Percentiles rank a stretch among this genome's conserved stretches.
Evolutionary conservation across 2,797 vertebrate species (phyloP).

Genomic region (Argyrosomus regius): DNA sequence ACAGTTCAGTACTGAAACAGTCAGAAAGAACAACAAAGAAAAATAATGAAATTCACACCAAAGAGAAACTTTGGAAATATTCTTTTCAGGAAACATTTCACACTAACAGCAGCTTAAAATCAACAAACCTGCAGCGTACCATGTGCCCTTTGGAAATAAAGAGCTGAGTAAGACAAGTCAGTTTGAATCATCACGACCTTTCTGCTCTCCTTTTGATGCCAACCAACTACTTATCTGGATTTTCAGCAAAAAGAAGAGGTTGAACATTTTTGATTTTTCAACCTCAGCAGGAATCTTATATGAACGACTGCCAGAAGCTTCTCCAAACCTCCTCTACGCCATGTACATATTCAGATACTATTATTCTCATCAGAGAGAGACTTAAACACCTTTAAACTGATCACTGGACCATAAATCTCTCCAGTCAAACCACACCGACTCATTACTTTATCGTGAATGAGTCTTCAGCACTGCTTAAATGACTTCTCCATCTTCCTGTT

Average conservation of each 20-base stretch:
- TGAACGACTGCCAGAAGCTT: too few relatives aligned
- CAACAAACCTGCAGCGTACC: constrained; percentile 1
- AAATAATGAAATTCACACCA: background rate
- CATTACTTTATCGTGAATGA: too few relatives aligned
- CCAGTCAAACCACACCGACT: too few relatives aligned
- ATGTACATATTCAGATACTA: too few relatives aligned
- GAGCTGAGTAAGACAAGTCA: constrained; percentile 15
- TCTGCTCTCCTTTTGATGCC: constrained; percentile 7
- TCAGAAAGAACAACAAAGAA: background rate
- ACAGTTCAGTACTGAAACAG: too few relatives aligned
- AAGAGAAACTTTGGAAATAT: background rate
- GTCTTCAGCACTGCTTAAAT: too few relatives aligned
- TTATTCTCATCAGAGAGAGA: background rate
- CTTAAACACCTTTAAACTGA: too few relatives aligned
- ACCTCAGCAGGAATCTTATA: too few relatives aligned
- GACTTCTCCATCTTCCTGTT: too few relatives aligned
- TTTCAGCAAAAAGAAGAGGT: background rate
- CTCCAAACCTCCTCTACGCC: background rate
- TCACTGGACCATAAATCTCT: too few relatives aligned
- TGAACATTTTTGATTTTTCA: background rate
- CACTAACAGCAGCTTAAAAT: background rate
- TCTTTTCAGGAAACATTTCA: background rate
- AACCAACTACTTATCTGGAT: background rate
- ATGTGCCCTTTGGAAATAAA: constrained; percentile 4
- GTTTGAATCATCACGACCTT: constrained; percentile 25